These are phyloP conservation scores for Jacana jacana DNA, from an alignment of 2,113 vertebrate species.

Conservation along the genomic window DNA sequence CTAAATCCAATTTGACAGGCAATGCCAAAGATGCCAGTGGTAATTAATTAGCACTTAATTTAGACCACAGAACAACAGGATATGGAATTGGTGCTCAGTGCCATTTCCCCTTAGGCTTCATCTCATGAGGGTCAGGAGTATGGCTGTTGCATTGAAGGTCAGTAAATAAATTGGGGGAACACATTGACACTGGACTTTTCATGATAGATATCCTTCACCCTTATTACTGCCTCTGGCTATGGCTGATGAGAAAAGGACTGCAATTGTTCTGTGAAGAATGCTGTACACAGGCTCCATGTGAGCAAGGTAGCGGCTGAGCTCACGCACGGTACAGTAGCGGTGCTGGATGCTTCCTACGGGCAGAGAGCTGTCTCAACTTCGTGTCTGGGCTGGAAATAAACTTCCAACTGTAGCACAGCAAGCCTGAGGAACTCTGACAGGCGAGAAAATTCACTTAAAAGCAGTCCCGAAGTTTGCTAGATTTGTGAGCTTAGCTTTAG, in stretches of 20 bases:
- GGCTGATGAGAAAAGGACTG: constrained; percentile 70
- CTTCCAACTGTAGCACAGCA: not conserved
- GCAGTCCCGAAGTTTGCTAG: constrained; percentile 36
- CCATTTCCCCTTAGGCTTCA: constrained; percentile 85
- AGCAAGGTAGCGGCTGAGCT: constrained; percentile 45
- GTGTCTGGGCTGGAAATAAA: constrained; percentile 6
- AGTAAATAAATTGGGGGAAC: constrained; percentile 86
- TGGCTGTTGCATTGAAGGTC: constrained; percentile 81
- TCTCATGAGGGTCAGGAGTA: constrained; percentile 90
- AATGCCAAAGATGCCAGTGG: constrained; percentile 95
- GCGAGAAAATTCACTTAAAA: constrained; percentile 47
- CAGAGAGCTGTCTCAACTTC: not conserved
- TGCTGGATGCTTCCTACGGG: not conserved
- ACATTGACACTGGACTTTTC: constrained; percentile 84
- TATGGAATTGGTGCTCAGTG: constrained; percentile 85
- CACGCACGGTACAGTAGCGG: not conserved
- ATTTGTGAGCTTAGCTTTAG: constrained; percentile 54
- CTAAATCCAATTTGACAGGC: constrained; percentile 94
- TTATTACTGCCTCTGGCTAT: constrained; percentile 78
- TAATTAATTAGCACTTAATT: constrained; percentile 99
- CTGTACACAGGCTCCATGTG: not conserved
- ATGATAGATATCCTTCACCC: constrained; percentile 81
- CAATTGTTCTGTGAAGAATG: constrained; percentile 64
- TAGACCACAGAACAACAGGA: constrained; percentile 90
- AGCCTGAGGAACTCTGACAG: not conserved